These are phyloP conservation scores for Rafetus swinhoei DNA, from an alignment of 2,113 vertebrate species.

Conservation along the genomic window DNA sequence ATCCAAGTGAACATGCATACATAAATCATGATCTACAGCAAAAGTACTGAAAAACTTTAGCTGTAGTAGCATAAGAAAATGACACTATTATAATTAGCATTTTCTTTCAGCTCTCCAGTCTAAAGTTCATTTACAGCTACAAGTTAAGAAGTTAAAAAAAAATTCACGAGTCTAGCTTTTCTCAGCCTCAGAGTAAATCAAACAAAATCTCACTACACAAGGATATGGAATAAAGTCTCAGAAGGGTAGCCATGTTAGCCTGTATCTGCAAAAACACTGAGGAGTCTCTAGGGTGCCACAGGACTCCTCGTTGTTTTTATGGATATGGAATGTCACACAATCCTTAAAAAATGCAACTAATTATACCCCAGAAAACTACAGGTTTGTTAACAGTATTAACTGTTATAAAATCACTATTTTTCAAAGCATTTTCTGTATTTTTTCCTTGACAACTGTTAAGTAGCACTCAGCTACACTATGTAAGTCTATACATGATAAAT, in stretches of 20 bases:
- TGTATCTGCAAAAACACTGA: too few relatives aligned
- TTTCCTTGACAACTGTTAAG: background rate
- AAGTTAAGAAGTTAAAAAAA: background rate
- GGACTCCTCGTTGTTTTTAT: too few relatives aligned
- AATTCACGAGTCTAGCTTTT: background rate
- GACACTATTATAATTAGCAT: background rate
- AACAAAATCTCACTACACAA: background rate
- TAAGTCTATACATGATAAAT: background rate
- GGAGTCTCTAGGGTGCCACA: too few relatives aligned
- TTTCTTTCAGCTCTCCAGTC: background rate
- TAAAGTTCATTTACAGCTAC: slow-evolving; percentile 13
- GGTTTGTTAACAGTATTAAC: background rate
- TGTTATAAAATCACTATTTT: background rate
- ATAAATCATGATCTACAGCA: background rate
- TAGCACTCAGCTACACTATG: background rate
- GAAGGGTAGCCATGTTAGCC: too few relatives aligned
- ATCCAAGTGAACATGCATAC: background rate
- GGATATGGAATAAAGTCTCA: background rate
- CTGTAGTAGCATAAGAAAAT: background rate
- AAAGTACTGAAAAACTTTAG: background rate
- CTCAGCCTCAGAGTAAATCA: background rate
- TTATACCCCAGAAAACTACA: background rate
- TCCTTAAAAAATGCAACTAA: background rate
- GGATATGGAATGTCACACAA: background rate
- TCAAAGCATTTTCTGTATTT: background rate